Evolutionary conservation across 2,113 vertebrate genomes (phyloP).

Genomic region (Prinia subflava): DNA sequence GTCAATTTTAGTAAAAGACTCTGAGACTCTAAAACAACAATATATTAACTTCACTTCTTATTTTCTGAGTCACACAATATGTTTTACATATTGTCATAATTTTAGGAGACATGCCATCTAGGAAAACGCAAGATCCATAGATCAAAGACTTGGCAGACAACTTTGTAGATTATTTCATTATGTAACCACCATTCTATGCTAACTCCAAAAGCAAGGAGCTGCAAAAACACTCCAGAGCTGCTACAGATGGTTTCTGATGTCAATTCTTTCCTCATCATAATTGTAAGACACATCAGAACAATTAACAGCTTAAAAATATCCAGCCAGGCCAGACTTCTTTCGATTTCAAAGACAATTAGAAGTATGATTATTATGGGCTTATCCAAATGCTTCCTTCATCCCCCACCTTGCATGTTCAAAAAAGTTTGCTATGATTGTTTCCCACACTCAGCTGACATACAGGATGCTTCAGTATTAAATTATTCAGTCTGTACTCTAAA

Average conservation of each 20-base stretch:
- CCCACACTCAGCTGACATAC: neutral
- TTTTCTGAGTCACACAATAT: neutral
- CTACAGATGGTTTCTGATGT: neutral
- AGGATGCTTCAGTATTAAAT: neutral
- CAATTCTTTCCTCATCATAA: neutral
- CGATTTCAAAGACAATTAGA: neutral
- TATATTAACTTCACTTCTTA: neutral
- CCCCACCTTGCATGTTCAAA: neutral
- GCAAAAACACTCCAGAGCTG: neutral
- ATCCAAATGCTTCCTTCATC: neutral
- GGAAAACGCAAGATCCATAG: neutral
- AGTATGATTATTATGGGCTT: neutral
- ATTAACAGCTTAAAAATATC: neutral
- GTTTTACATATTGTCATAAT: neutral
- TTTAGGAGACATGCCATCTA: neutral
- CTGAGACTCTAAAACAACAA: neutral
- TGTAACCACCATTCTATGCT: neutral
- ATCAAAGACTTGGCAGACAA: constrained; percentile 24
- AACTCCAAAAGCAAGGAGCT: neutral
- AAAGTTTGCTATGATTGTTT: neutral
- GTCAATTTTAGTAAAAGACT: neutral
- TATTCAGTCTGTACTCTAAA: neutral
- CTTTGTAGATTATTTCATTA: neutral
- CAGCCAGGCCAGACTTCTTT: neutral
- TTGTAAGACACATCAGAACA: neutral